These are phyloP conservation scores for Philypnodon macrostomus DNA, from an alignment of 2,797 vertebrate species.

Conservation along the genomic window DNA sequence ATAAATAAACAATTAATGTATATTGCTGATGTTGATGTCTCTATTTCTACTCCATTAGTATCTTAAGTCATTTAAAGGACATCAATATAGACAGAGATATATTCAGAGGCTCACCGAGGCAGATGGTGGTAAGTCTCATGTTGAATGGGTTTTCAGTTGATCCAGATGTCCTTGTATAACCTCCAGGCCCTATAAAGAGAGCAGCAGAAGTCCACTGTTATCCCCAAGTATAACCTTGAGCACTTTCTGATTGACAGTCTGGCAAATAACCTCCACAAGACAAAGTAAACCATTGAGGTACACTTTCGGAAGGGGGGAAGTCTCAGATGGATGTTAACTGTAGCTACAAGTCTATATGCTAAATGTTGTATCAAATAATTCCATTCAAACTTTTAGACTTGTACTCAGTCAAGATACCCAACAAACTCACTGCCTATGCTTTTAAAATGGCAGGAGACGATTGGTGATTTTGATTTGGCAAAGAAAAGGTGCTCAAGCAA, in stretches of 20 bases:
- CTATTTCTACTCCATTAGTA: too few species aligned
- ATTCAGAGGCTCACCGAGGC: slow-evolving; percentile 65
- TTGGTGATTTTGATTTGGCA: too few species aligned
- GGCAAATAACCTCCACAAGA: slow-evolving; percentile 20
- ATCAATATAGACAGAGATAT: slow-evolving; percentile 3
- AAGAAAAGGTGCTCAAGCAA: too few species aligned
- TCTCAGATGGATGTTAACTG: slow-evolving; percentile 1
- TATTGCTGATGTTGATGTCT: too few species aligned
- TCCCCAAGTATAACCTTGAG: slow-evolving; percentile 13
- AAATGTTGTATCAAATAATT: background rate
- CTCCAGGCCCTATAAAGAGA: slow-evolving; percentile 30
- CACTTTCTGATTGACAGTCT: slow-evolving; percentile 6
- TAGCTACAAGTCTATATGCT: background rate
- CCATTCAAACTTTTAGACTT: too few species aligned
- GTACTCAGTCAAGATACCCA: too few species aligned
- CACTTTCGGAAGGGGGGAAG: slow-evolving; percentile 23
- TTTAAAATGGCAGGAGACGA: too few species aligned
- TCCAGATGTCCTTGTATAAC: slow-evolving; percentile 45
- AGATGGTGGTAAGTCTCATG: slow-evolving; percentile 62
- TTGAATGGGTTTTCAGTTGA: slow-evolving; percentile 52
- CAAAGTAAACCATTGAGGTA: slow-evolving; percentile 23
- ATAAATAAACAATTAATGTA: too few species aligned
- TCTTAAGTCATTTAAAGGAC: too few species aligned
- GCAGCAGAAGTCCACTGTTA: slow-evolving; percentile 18
- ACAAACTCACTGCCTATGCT: too few species aligned